Base-by-base conservation (phyloP, 2,888 invertebrate genomes). In the Lochmaea crataegi region DNA sequence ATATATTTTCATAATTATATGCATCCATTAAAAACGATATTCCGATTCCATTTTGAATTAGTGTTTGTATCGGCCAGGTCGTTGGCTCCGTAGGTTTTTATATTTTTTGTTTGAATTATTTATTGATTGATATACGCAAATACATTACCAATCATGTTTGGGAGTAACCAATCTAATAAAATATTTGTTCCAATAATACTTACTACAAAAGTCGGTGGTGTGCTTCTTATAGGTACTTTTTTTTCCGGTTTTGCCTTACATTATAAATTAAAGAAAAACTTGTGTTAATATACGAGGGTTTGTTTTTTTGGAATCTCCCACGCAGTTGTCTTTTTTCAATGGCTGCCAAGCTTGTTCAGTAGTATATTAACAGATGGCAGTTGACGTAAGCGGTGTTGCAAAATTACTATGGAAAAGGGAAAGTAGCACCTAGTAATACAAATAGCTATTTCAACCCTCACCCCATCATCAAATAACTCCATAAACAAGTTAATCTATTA, bases 41-140 rank as follows among this genome's bases (percentile, higher is more conserved):
- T 51, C 16, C n/a, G n/a, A n/a, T 51, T 51, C 16, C 51, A 51
- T 51, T 51, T 16, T 51, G 53, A 11, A 53, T 53, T 53, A 18
- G 16, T 53, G 53, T 53, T 53, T 53, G 53, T 53, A 53, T 53
- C 16, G 53, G 18, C 0, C 9, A 53, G 53, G 53, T n/a, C 53
- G 53, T 53, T 53, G 18, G 16, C 48, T 53, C 10, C 53, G 18
- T 48, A 48, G n/a, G n/a, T 48, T 12, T 45, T 45, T 48, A 6
- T 48, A 7, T 48, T n/a, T 48, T 48, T 53, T 16, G 53, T 53
- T 16, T 18, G 16, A 9, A 53, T 16, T 18, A 53, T 16, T 53
- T 53, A 53, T 53, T 53, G 53, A 53, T 53, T 53, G 18, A 18
- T 18, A 16, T 53, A 18, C 53, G 18, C 53, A 53, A 53, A 53